A percentile compares a stretch with the other conserved stretches of the same genome.
phyloP scores from a whole-genome alignment of 2,113 vertebrate genomes.

The Odontophorus gujanensis region DNA sequence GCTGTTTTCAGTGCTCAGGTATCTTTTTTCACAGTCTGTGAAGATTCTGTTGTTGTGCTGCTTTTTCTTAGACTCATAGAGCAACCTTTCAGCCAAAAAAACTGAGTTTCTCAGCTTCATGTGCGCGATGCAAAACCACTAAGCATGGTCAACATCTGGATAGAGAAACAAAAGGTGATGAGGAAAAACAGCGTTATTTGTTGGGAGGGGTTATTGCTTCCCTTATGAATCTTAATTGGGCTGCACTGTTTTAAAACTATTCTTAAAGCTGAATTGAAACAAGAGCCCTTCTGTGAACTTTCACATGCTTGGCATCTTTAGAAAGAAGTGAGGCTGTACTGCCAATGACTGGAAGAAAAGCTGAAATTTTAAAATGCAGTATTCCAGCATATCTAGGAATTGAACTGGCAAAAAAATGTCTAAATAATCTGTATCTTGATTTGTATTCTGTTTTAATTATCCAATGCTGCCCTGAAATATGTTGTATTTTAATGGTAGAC shows the following conservation, averaged over 20 bases:
- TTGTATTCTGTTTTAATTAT: background rate
- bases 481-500: background rate
- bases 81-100: background rate
- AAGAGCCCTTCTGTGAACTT: background rate
- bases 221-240: background rate
- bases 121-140: background rate
- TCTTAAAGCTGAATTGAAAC: slow-evolving; percentile 20
- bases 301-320: background rate
- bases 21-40: background rate
- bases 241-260: background rate
- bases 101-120: background rate
- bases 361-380: background rate
- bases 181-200: background rate
- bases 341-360: background rate
- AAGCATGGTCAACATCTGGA: background rate
- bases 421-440: slow-evolving; percentile 7
- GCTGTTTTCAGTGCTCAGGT: background rate
- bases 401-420: background rate
- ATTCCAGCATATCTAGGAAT: background rate
- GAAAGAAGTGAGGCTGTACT: background rate
- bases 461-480: slow-evolving; percentile 1
- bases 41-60: background rate
- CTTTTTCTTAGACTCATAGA: background rate
- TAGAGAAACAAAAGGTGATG: background rate
- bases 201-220: background rate